Base-by-base conservation (phyloP, 2,888 invertebrate species). In the Halocaridina rubra region DNA sequence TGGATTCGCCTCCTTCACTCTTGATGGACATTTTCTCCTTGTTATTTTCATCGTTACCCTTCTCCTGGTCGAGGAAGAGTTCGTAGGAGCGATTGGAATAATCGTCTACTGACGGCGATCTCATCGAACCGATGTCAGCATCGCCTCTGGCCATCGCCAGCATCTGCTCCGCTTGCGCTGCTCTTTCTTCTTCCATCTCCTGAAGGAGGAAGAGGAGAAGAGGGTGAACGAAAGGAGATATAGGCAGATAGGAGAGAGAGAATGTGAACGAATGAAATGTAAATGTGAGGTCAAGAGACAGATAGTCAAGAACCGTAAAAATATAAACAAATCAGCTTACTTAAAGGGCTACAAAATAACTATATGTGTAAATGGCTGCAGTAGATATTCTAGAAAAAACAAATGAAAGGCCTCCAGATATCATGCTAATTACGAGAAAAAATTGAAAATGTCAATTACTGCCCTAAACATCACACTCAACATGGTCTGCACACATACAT, bases 41-140 rank as follows among this genome's bases (percentile, higher is more conserved):
- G 93, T 88, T 88, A 93, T 96, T 96, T 91, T 96, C 96, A 90
- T 95, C 94, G 91, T 95, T 95, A 90, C 95, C 96, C 90, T 95
- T 96, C 90, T 96, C 96, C 91, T 96, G 96, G 90, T 95, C 95
- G 89, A 96, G 95, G 92, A 96, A 97, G 89, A 96, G 93, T 92
- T 97, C 97, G 93, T 97, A 97, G 92, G 97, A 97, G 91, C 95
- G 95, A 91, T 96, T 96, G 87, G 97, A 97, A 91, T 95, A 95
- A 91, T 96, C 96, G n/a, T n/a, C n/a, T n/a, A n/a, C n/a, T 88
- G 97, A 97, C 74, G 97, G 97, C 81, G 97, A 97, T 92, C 97
- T 97, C 89, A 95, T 95, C 59, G 88, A 88, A 16, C 81, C 86
- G 22, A 84, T 71, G 27, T 88, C 88, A 53, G 32, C 39, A 8